phyloP scores from a whole-genome alignment of 2,888 invertebrate genomes.

The Trichogramma evanescens region DNA sequence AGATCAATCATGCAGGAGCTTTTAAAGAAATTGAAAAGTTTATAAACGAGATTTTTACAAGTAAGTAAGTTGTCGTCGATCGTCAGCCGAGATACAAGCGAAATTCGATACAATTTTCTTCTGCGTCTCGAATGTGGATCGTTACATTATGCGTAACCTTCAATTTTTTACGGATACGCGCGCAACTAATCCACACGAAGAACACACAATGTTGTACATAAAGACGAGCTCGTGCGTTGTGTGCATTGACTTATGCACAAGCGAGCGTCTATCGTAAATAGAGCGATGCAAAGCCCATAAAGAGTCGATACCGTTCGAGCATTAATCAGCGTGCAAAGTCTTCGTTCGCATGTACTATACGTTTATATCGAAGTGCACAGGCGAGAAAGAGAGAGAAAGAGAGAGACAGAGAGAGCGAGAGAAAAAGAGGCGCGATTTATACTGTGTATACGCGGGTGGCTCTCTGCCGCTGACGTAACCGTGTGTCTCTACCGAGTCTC shows the following conservation, averaged over 20 bases:
- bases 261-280: not conserved
- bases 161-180: too few relatives aligned
- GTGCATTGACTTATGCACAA: not conserved
- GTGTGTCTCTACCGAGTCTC: not conserved
- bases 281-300: too few relatives aligned
- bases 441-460: not conserved
- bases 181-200: not conserved
- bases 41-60: too few relatives aligned
- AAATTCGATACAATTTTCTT: too few relatives aligned
- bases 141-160: too few relatives aligned
- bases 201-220: not conserved
- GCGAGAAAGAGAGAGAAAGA: not conserved
- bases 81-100: too few relatives aligned
- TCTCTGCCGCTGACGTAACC: not conserved
- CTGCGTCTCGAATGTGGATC: too few relatives aligned
- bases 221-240: not conserved
- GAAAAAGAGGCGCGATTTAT: not conserved
- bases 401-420: not conserved
- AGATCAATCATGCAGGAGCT: not conserved
- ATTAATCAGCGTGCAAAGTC: not conserved
- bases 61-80: too few relatives aligned
- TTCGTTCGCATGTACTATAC: not conserved
- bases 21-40: not conserved
- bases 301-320: too few relatives aligned
- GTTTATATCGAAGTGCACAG: not conserved